A percentile compares a stretch with the other conserved stretches of the same genome.
phyloP scores from a whole-genome alignment of 64 coral and sea anemone genomes.

The Acropora tenuis region DNA sequence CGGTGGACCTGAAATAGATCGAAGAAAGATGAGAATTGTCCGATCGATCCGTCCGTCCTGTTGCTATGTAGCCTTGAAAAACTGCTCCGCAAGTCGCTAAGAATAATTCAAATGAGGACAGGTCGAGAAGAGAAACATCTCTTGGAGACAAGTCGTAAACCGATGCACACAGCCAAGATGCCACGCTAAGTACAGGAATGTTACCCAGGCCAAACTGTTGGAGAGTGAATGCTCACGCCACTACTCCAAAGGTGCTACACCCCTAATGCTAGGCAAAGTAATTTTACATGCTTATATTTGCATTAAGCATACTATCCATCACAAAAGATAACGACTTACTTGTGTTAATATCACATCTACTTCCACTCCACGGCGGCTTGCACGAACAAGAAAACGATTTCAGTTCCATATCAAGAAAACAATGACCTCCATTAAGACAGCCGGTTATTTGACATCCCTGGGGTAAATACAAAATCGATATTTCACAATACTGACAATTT shows the following conservation, averaged over 20 bases:
- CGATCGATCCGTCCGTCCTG: no score
- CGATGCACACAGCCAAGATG: no score
- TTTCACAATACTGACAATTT: not conserved
- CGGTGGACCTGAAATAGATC: not conserved
- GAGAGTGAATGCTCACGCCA: no score
- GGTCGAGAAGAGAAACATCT: no score
- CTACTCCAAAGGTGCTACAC: no score
- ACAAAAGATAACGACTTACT: not conserved
- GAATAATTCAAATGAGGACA: no score
- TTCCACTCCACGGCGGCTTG: slow-evolving; percentile 19
- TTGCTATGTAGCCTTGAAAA: no score
- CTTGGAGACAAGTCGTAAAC: no score
- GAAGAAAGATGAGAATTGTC: not conserved
- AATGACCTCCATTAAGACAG: not conserved
- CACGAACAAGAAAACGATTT: not conserved
- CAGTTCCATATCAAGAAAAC: not conserved
- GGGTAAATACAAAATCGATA: not conserved
- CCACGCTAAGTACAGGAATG: no score
- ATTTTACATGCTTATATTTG: not conserved
- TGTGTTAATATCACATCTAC: not conserved
- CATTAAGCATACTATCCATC: not conserved
- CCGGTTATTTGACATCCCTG: slow-evolving; percentile 9
- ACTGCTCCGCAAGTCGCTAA: no score
- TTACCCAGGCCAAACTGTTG: no score
- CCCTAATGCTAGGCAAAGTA: not conserved